Conservation (phyloP, 1,140 invertebrate species). For the Heliconius melpomene region DNA sequence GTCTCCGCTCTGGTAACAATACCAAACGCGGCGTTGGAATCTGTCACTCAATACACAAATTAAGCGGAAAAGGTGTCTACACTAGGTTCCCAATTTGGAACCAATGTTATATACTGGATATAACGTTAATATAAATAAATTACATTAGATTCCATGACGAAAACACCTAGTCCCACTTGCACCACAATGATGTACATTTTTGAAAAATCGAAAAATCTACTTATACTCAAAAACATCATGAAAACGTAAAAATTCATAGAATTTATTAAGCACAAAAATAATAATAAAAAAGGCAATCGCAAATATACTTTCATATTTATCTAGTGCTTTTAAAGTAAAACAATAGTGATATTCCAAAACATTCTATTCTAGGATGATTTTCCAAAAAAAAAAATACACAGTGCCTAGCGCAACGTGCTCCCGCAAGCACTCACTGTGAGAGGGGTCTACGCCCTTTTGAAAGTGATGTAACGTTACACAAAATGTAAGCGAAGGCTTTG, state of each 20-base stretch:
- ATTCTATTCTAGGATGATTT: not conserved
- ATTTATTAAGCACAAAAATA: not conserved
- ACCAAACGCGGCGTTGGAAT: not conserved
- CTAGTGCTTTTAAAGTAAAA: not conserved
- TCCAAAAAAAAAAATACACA: not conserved
- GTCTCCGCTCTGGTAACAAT: not conserved
- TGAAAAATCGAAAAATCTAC: too few relatives aligned
- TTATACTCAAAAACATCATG: too few relatives aligned
- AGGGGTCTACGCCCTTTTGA: slow-evolving; percentile 11
- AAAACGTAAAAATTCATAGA: too few relatives aligned
- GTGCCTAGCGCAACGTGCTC: slow-evolving; percentile 1
- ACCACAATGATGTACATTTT: too few relatives aligned
- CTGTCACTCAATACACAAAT: not conserved
- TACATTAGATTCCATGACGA: too few relatives aligned
- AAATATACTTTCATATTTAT: not conserved
- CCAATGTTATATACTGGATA: too few relatives aligned
- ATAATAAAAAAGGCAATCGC: not conserved
- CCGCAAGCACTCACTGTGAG: slow-evolving; percentile 1
- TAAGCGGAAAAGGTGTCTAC: not conserved
- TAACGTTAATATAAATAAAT: too few relatives aligned
- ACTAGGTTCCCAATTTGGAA: too few relatives aligned
- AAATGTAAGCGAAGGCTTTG: slow-evolving; percentile 3
- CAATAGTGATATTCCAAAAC: not conserved
- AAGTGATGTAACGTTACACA: slow-evolving; percentile 8
- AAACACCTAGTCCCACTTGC: too few relatives aligned